Percentiles rank a stretch among this genome's conserved stretches.
Evolutionary conservation across 1,140 invertebrate genomes (phyloP).

Genomic region (Bombus confusus): DNA sequence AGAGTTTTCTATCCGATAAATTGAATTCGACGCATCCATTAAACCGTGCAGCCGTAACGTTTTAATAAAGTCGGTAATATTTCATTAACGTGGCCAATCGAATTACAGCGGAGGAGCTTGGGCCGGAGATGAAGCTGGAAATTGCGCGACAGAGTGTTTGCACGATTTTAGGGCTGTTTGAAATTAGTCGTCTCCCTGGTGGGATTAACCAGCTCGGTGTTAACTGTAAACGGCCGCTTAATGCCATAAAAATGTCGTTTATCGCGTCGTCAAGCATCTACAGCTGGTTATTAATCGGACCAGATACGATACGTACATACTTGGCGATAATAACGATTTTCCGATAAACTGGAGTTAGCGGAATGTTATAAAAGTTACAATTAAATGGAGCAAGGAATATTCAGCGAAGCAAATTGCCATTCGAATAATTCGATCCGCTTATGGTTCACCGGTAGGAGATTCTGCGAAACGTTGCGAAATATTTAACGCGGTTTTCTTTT

Average conservation of each 20-base stretch:
- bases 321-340: background rate
- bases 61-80: conserved; percentile 14
- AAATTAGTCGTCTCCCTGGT: background rate
- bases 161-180: conserved; percentile 10
- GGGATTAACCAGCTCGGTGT: background rate
- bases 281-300: background rate
- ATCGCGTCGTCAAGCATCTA: background rate
- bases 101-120: background rate
- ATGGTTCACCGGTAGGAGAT: too few relatives aligned
- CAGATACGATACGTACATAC: background rate
- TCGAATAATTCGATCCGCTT: too few relatives aligned
- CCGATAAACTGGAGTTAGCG: background rate
- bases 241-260: background rate
- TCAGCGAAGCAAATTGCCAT: too few relatives aligned
- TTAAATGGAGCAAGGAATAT: too few relatives aligned
- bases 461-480: too few relatives aligned
- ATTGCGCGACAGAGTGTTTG: conserved; percentile 6
- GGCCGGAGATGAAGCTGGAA: background rate
- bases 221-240: background rate
- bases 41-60: background rate
- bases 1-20: background rate
- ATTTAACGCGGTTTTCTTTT: too few relatives aligned
- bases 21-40: background rate
- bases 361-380: background rate
- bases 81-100: conserved; percentile 8